Evolutionary conservation across 2,797 vertebrate genomes (phyloP).

Genomic region (Cuniculus paca): DNA sequence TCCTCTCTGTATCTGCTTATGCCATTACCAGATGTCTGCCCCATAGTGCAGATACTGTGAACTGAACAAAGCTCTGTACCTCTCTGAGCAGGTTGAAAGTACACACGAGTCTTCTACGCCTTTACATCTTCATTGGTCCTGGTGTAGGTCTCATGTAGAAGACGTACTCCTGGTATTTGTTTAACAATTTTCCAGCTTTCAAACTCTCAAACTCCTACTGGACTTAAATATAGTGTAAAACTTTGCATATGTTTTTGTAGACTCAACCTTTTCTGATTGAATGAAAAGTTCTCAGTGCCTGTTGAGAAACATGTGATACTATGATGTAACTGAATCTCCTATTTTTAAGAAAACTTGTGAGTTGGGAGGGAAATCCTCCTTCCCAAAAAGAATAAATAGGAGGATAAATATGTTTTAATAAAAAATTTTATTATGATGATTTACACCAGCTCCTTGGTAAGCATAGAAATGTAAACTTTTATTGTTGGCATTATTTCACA

Average conservation of each 20-base stretch:
- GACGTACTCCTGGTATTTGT: background rate
- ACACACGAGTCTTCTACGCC: background rate
- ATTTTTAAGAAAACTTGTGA: constrained; percentile 40
- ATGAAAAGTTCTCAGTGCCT: background rate
- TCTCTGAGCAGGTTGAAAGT: background rate
- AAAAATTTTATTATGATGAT: constrained; percentile 89
- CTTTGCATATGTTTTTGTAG: constrained; percentile 9
- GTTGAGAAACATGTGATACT: background rate
- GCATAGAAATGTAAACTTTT: constrained; percentile 92
- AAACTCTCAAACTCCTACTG: background rate
- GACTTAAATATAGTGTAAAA: background rate
- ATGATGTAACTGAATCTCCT: background rate
- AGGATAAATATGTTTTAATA: constrained; percentile 74
- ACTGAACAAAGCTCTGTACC: background rate
- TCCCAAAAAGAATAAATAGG: background rate
- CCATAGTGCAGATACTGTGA: background rate
- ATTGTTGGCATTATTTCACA: constrained; percentile 86
- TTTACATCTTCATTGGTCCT: background rate
- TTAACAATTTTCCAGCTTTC: constrained; percentile 44
- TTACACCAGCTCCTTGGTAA: constrained; percentile 87
- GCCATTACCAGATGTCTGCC: background rate
- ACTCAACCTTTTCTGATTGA: background rate
- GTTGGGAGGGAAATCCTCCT: background rate
- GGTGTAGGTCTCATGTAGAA: background rate
- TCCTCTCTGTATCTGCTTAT: background rate